Conservation (phyloP, 1,140 invertebrate species). For the Drosophila takahashii region DNA sequence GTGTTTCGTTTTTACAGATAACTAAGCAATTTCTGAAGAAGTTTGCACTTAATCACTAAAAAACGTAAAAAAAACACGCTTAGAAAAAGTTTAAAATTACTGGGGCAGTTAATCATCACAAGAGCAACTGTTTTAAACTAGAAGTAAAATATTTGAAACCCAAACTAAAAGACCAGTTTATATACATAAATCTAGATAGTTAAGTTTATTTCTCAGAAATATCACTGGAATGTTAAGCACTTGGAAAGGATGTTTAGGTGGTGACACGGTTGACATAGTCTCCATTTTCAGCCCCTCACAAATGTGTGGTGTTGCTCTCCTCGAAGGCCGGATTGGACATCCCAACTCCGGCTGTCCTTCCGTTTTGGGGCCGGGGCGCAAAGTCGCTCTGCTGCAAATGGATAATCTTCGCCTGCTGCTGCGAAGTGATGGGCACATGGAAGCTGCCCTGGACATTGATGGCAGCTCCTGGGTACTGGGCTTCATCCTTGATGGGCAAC, state of each 20-base stretch:
- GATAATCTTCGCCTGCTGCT: conserved; percentile 75
- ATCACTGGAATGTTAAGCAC: conserved; percentile 59
- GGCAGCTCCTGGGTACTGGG: conserved; percentile 30
- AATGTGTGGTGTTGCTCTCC: conserved; percentile 77
- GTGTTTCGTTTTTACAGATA: neutral
- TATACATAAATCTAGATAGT: conserved; percentile 31
- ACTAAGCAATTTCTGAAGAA: neutral
- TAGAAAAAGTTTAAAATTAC: neutral
- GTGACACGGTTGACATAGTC: conserved; percentile 11
- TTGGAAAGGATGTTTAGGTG: conserved; percentile 23
- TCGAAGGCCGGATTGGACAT: conserved; percentile 70
- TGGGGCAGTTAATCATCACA: neutral
- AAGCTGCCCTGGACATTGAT: conserved; percentile 70
- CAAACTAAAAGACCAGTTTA: neutral
- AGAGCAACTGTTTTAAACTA: neutral
- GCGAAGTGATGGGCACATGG: conserved; percentile 69
- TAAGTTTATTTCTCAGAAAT: conserved; percentile 68
- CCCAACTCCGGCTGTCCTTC: conserved; percentile 26
- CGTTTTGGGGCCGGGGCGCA: conserved; percentile 30
- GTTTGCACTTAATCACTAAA: neutral
- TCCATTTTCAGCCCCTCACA: conserved; percentile 38
- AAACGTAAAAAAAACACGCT: no score
- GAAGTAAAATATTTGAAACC: conserved; percentile 5
- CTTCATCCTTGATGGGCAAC: conserved; percentile 35
- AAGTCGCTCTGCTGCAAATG: conserved; percentile 82